Evolutionary conservation across 2,113 vertebrate genomes (phyloP).

Genomic region (Vulpes lagopus): DNA sequence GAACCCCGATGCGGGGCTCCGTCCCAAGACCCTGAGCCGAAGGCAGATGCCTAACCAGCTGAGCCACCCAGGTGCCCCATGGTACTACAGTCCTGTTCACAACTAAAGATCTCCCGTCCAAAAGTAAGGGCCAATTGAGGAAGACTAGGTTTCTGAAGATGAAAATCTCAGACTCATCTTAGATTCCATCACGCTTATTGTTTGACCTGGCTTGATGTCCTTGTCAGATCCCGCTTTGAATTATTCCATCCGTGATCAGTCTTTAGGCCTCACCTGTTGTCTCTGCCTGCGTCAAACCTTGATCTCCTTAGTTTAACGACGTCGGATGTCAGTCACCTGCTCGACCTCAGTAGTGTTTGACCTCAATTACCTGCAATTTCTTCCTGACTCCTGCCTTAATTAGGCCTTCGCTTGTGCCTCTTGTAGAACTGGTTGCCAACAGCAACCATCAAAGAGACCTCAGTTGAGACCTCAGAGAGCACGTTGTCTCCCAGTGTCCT

Average conservation of each 20-base stretch:
- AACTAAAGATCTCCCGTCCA: neutral
- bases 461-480: constrained; percentile 5
- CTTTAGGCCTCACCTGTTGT: constrained; percentile 55
- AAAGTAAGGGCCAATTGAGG: neutral
- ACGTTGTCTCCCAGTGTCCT: neutral
- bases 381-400: constrained; percentile 62
- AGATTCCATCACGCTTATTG: neutral
- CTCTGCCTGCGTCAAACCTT: neutral
- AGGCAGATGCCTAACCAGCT: too few relatives aligned
- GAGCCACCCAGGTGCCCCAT: too few relatives aligned
- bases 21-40: too few relatives aligned
- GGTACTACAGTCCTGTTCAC: neutral
- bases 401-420: constrained; percentile 20
- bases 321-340: neutral
- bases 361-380: constrained; percentile 63
- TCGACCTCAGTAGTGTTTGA: neutral
- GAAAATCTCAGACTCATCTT: constrained; percentile 8
- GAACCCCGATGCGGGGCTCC: too few relatives aligned
- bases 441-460: constrained; percentile 46
- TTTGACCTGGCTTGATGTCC: constrained; percentile 17
- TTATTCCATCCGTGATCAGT: neutral
- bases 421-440: constrained; percentile 47
- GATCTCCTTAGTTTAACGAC: constrained; percentile 29
- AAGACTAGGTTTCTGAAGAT: neutral
- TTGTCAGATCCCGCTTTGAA: constrained; percentile 39